These are phyloP conservation scores for Samia ricini DNA, from an alignment of 1,140 invertebrate species.

Conservation along the genomic window DNA sequence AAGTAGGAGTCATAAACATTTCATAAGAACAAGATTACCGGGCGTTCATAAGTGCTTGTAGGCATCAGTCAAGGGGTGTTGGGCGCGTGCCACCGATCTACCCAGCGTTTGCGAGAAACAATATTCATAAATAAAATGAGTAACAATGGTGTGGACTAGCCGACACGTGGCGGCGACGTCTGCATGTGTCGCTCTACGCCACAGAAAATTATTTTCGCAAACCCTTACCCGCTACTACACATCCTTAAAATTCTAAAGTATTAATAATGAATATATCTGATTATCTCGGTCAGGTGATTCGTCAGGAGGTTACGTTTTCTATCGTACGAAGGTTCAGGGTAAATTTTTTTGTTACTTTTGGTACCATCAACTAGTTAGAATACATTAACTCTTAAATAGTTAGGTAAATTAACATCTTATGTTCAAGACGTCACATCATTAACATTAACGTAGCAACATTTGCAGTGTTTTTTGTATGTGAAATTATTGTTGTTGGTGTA, in stretches of 20 bases:
- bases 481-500: too few relatives aligned
- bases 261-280: too few relatives aligned
- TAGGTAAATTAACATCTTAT: too few relatives aligned
- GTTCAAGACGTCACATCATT: too few relatives aligned
- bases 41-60: conserved; percentile 55
- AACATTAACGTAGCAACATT: too few relatives aligned
- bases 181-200: conserved; percentile 32
- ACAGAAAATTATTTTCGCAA: conserved; percentile 61
- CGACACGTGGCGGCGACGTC: conserved; percentile 45
- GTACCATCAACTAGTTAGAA: too few relatives aligned
- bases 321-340: too few relatives aligned
- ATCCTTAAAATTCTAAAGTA: conserved; percentile 4
- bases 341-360: too few relatives aligned
- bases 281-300: too few relatives aligned
- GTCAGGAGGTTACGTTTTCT: too few relatives aligned
- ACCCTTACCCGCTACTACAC: conserved; percentile 9
- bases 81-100: conserved; percentile 49
- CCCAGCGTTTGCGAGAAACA: conserved; percentile 39
- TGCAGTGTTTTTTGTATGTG: too few relatives aligned
- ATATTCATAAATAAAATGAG: conserved; percentile 69
- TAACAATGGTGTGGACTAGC: conserved; percentile 39
- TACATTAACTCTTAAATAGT: too few relatives aligned
- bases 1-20: conserved; percentile 3
- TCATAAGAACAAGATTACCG: conserved; percentile 14
- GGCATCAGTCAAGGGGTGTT: conserved; percentile 34